phyloP scores from a whole-genome alignment of 2,797 vertebrate species.

The Chloroceryle amazona region DNA sequence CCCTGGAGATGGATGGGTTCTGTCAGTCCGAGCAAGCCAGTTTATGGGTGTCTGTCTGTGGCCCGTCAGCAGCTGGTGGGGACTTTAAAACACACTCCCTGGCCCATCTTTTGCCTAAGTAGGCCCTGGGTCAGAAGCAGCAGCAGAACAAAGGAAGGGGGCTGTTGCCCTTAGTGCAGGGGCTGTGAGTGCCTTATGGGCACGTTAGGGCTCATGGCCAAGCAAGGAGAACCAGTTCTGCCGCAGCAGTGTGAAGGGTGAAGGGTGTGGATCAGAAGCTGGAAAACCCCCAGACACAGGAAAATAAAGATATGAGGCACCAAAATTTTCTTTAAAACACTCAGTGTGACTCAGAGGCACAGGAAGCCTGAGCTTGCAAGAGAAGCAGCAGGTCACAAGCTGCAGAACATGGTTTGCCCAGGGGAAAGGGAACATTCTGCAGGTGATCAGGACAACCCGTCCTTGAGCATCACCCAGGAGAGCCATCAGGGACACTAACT shows the following conservation, averaged over 20 bases:
- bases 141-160: not conserved
- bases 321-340: not conserved
- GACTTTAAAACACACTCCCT: not conserved
- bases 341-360: not conserved
- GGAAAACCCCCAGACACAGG: constrained; percentile 37
- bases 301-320: constrained; percentile 7
- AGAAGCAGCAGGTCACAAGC: accelerated
- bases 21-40: not conserved
- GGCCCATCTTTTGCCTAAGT: not conserved
- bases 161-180: not conserved
- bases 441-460: not conserved
- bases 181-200: not conserved
- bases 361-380: not conserved
- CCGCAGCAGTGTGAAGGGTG: not conserved
- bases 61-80: not conserved
- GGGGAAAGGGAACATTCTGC: not conserved
- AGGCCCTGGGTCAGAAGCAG: not conserved
- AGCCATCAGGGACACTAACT: not conserved
- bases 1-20: not conserved
- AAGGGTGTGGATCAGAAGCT: constrained; percentile 10
- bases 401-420: not conserved
- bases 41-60: not conserved
- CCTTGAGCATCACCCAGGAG: not conserved
- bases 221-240: not conserved
- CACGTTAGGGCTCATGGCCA: not conserved